Conservation (phyloP, 2,888 invertebrate species). For the Mythimna pallens region DNA sequence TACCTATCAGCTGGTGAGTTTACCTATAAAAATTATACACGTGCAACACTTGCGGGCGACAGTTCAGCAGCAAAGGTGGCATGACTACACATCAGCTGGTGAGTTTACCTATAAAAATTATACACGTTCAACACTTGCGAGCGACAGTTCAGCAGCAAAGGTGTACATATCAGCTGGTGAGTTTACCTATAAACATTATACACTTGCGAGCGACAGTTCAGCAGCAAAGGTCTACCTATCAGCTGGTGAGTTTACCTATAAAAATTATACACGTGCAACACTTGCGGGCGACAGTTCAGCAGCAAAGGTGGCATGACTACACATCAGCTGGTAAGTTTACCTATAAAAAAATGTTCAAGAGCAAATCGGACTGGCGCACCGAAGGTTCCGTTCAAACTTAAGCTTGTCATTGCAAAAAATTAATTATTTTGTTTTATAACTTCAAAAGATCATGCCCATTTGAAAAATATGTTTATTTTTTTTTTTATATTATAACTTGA, state of each 20-base stretch:
- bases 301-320: slow-evolving; percentile 70
- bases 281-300: slow-evolving; percentile 74
- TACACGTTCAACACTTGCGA: too few relatives aligned
- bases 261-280: slow-evolving; percentile 71
- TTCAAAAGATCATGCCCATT: too few relatives aligned
- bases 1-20: slow-evolving; percentile 72
- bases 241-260: slow-evolving; percentile 65
- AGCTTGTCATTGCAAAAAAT: too few relatives aligned
- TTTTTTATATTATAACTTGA: too few relatives aligned
- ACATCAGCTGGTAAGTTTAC: slow-evolving; percentile 71
- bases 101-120: slow-evolving; percentile 24
- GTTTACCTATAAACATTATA: too few relatives aligned
- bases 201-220: slow-evolving; percentile 74
- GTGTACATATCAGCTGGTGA: too few relatives aligned
- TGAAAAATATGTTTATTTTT: too few relatives aligned
- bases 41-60: slow-evolving; percentile 73
- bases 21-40: slow-evolving; percentile 62
- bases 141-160: too few relatives aligned
- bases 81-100: slow-evolving; percentile 75
- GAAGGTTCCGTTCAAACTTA: too few relatives aligned
- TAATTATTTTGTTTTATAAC: too few relatives aligned
- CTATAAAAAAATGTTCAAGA: too few relatives aligned
- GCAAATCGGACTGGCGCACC: too few relatives aligned
- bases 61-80: slow-evolving; percentile 72
- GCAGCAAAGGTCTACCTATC: slow-evolving; percentile 71